A percentile compares a stretch with the other conserved stretches of the same genome.
phyloP scores from a whole-genome alignment of 1,140 invertebrate genomes.

The Copidosoma floridanum region DNA sequence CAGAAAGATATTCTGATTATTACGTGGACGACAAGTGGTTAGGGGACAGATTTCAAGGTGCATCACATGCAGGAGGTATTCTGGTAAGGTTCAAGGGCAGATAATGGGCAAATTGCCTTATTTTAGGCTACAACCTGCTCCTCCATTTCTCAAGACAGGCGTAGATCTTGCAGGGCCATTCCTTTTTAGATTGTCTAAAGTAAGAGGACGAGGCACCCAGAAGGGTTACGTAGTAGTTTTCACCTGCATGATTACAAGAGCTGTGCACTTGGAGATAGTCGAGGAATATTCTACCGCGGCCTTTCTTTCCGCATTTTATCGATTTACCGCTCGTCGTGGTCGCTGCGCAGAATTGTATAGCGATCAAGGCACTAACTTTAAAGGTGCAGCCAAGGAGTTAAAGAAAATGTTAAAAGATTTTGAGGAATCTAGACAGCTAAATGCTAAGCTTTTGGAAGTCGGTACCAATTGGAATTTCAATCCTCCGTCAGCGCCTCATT shows the following conservation, averaged over 20 bases:
- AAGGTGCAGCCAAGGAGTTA: conserved; percentile 24
- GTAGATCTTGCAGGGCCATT: conserved; percentile 45
- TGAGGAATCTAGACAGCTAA: neutral
- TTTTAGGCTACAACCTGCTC: neutral
- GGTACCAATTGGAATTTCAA: conserved; percentile 33
- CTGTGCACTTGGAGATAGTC: conserved; percentile 45
- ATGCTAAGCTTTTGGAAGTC: neutral
- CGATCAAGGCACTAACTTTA: conserved; percentile 41
- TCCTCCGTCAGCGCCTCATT: no score
- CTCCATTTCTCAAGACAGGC: conserved; percentile 19
- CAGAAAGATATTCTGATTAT: neutral
- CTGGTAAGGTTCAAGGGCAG: neutral
- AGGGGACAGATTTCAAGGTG: neutral
- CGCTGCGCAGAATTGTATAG: conserved; percentile 31
- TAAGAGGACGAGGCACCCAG: conserved; percentile 15
- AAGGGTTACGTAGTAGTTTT: conserved; percentile 32
- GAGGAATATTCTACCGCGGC: conserved; percentile 35
- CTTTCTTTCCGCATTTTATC: conserved; percentile 41
- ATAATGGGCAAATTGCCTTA: neutral
- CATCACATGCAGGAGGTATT: neutral
- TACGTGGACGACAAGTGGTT: neutral
- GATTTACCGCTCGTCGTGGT: conserved; percentile 42
- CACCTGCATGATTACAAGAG: conserved; percentile 32
- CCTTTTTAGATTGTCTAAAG: conserved; percentile 20
- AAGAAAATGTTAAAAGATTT: neutral